Evolutionary conservation across 2,113 vertebrate genomes (phyloP).

Genomic region (Phyllostomus hastatus): DNA sequence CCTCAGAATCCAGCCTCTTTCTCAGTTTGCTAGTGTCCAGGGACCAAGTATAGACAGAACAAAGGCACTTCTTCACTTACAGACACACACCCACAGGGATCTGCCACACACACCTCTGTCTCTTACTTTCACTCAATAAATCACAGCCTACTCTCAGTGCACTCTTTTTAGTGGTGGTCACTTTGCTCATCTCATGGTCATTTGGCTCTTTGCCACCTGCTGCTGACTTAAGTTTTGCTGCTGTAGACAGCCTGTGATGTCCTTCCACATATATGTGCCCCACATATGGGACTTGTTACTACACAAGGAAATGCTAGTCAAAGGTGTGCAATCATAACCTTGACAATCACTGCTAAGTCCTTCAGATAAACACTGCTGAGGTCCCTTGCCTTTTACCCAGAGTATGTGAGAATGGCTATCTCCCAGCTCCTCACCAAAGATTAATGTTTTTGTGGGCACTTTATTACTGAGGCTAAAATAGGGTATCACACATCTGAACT

Average conservation of each 20-base stretch:
- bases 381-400: neutral
- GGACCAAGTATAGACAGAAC: neutral
- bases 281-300: no score
- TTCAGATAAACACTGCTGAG: neutral
- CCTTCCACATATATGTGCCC: neutral
- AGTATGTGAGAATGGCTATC: neutral
- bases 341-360: neutral
- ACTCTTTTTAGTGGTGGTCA: neutral
- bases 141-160: neutral
- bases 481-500: neutral
- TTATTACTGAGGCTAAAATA: neutral
- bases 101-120: neutral
- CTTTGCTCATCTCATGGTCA: neutral
- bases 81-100: neutral
- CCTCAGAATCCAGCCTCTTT: neutral
- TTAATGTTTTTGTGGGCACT: accelerated
- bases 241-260: neutral
- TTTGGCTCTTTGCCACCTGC: neutral
- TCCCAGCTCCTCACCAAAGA: neutral
- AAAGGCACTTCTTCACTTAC: neutral
- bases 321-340: neutral
- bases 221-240: neutral
- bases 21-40: neutral
- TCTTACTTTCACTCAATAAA: neutral
- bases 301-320: neutral